Conservation (phyloP, 2,113 vertebrate genomes). For the Taurulus bubalis region DNA sequence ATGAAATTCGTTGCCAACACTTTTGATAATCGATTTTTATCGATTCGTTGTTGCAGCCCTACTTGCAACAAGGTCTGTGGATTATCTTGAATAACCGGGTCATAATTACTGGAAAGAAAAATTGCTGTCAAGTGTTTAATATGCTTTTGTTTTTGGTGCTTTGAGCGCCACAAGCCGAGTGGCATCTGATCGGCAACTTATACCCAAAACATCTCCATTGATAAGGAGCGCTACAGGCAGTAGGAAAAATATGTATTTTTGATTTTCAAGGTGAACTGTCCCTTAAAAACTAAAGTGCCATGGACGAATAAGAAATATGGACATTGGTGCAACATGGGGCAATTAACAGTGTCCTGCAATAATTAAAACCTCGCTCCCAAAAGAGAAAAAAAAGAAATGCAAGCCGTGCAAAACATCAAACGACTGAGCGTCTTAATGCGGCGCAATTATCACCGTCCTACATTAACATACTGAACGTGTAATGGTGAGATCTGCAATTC, state of each 20-base stretch:
- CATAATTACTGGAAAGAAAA: not conserved
- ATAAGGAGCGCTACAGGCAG: not conserved
- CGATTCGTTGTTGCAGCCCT: too few relatives aligned
- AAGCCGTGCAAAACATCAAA: slow-evolving; percentile 18
- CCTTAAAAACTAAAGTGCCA: not conserved
- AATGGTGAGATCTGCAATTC: not conserved
- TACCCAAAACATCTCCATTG: not conserved
- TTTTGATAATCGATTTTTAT: too few relatives aligned
- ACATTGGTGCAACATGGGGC: too few relatives aligned
- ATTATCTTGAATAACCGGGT: not conserved
- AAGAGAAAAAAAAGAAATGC: not conserved
- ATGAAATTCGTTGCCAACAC: too few relatives aligned
- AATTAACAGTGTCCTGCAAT: not conserved
- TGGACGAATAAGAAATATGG: not conserved
- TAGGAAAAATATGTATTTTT: not conserved
- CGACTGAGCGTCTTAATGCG: slow-evolving; percentile 29
- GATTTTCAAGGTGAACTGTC: not conserved
- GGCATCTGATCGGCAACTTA: not conserved
- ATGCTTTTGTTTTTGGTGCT: not conserved
- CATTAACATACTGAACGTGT: slow-evolving; percentile 43
- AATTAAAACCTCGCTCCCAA: not conserved
- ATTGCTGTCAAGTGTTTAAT: not conserved
- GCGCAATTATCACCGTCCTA: slow-evolving; percentile 9
- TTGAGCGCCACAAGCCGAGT: not conserved
- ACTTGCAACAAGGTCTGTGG: not conserved